Conservation (phyloP, 37 sponge, comb jelly and placozoan species). For the Geodia barretti region DNA sequence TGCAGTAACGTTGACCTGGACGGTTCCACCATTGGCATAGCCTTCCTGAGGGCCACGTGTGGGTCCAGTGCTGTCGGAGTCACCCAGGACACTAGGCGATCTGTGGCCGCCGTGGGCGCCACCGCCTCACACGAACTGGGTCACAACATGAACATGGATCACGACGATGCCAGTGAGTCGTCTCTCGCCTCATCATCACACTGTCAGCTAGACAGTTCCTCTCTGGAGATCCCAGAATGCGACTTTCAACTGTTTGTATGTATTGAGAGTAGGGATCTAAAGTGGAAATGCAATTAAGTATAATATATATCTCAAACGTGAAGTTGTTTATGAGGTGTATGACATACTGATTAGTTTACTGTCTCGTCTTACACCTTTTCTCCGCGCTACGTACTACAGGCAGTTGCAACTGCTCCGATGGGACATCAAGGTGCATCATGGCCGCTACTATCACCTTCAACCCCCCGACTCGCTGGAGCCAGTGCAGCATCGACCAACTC, state of each 20-base stretch:
- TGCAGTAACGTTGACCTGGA: slow-evolving; percentile 45
- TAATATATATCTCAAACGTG: too few species aligned
- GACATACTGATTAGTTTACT: not conserved
- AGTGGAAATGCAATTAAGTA: too few species aligned
- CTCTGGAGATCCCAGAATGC: too few species aligned
- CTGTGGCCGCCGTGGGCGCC: slow-evolving; percentile 10
- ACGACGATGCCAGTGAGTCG: slow-evolving; percentile 56
- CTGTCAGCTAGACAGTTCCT: too few species aligned
- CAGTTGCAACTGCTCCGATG: slow-evolving; percentile 13
- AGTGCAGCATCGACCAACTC: slow-evolving; percentile 32
- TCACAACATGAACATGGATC: slow-evolving; percentile 73
- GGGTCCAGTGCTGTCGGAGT: not conserved
- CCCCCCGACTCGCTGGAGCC: slow-evolving; percentile 38
- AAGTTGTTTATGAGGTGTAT: too few species aligned
- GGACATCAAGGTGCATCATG: slow-evolving; percentile 34
- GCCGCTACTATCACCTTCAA: slow-evolving; percentile 2
- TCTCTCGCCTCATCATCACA: too few species aligned
- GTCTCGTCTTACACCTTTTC: not conserved
- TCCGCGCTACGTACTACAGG: not conserved
- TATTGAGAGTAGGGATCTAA: too few species aligned
- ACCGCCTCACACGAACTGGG: slow-evolving; percentile 87
- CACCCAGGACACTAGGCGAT: slow-evolving; percentile 44
- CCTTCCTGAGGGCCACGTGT: slow-evolving; percentile 59
- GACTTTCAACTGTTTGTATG: too few species aligned
- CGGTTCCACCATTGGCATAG: slow-evolving; percentile 50